Evolutionary conservation across 2,797 vertebrate species (phyloP).

Genomic region (Acestrorhynchus altus): DNA sequence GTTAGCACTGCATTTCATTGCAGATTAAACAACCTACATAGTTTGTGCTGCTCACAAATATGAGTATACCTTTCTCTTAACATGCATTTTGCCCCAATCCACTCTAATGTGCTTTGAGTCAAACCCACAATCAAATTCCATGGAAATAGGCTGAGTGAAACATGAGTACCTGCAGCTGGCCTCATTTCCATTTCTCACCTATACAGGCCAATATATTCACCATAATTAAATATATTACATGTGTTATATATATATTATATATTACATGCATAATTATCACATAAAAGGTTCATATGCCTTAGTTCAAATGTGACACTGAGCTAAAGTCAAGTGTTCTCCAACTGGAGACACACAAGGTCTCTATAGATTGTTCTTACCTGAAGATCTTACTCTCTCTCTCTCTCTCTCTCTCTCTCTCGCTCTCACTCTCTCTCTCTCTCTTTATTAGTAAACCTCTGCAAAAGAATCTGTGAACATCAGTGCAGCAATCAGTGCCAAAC

Average conservation of each 20-base stretch:
- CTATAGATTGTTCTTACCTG: not conserved
- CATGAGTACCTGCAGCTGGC: constrained; percentile 15
- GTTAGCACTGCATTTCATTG: not conserved
- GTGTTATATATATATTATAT: not conserved
- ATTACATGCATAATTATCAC: not conserved
- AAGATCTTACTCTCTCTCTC: too few species aligned
- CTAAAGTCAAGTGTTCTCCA: not conserved
- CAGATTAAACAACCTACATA: not conserved
- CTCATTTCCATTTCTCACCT: constrained; percentile 5
- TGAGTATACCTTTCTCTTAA: not conserved
- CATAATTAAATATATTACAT: not conserved
- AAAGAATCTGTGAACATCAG: not conserved
- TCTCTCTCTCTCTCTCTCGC: too few species aligned
- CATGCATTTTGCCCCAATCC: constrained; percentile 5
- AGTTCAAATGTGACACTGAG: not conserved
- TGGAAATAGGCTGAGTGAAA: constrained; percentile 60
- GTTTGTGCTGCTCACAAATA: not conserved
- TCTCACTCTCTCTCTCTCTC: too few species aligned
- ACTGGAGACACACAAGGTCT: too few species aligned
- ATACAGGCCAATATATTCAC: not conserved
- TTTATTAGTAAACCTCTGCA: not conserved
- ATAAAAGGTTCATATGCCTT: not conserved
- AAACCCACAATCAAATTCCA: constrained; percentile 75
- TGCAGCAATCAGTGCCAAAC: not conserved
- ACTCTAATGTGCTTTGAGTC: constrained; percentile 43